phyloP scores from a whole-genome alignment of 2,113 vertebrate genomes.

The Labrus mixtus region DNA sequence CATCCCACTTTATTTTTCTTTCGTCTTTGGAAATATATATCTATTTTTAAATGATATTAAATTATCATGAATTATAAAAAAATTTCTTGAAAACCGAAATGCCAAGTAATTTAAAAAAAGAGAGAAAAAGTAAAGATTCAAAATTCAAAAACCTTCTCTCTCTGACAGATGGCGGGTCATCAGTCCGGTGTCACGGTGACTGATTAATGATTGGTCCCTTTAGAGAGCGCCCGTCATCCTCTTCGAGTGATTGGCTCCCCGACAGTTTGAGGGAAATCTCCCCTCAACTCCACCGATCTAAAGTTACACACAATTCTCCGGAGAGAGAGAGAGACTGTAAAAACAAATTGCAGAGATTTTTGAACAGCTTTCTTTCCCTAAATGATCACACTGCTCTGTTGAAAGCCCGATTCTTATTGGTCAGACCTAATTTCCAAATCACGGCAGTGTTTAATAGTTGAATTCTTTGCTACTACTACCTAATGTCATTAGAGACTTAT shows the following conservation, averaged over 20 bases:
- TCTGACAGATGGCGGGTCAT: conserved; percentile 11
- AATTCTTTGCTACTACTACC: too few species aligned
- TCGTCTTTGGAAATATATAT: too few species aligned
- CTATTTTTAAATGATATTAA: too few species aligned
- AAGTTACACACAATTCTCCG: conserved; percentile 22
- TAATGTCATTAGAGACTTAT: too few species aligned
- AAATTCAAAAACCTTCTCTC: not conserved
- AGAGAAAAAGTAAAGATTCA: not conserved
- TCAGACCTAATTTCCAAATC: too few species aligned
- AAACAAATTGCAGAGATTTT: not conserved
- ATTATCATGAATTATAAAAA: too few species aligned
- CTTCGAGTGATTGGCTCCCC: conserved; percentile 12
- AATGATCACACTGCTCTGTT: not conserved
- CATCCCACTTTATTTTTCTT: too few species aligned
- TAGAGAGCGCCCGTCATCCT: conserved; percentile 9
- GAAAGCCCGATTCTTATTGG: not conserved
- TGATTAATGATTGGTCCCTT: conserved; percentile 57
- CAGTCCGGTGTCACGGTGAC: not conserved
- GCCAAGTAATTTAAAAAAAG: not conserved
- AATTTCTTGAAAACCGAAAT: not conserved
- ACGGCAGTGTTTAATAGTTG: too few species aligned
- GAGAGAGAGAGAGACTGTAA: not conserved
- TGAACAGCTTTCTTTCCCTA: not conserved
- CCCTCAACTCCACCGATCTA: not conserved
- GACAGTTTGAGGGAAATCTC: conserved; percentile 9